phyloP scores from a whole-genome alignment of 2,888 invertebrate species.

The Ectemnius lituratus region DNA sequence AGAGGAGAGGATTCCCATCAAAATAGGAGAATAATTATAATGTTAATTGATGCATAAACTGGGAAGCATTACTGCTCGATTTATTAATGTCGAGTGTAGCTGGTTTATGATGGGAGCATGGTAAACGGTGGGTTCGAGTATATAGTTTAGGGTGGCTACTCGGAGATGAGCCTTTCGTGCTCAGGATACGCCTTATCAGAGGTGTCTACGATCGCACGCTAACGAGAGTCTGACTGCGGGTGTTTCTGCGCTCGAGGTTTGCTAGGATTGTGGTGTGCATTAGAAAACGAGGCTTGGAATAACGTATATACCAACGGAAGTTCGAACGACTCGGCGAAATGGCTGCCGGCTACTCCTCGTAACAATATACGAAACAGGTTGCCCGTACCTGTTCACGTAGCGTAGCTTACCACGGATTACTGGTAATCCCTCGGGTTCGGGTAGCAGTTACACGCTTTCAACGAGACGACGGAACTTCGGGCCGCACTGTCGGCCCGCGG shows the following conservation, averaged over 20 bases:
- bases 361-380: conserved; percentile 70
- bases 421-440: conserved; percentile 69
- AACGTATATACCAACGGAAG: conserved; percentile 39
- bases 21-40: too few species aligned
- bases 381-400: conserved; percentile 61
- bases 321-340: conserved; percentile 61
- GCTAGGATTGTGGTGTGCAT: conserved; percentile 10
- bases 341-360: conserved; percentile 59
- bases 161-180: too few species aligned
- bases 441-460: conserved; percentile 70
- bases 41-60: too few species aligned
- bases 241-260: conserved; percentile 6
- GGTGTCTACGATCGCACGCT: conserved; percentile 28
- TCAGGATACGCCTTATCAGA: neutral
- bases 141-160: too few species aligned
- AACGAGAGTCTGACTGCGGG: conserved; percentile 34
- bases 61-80: too few species aligned
- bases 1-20: too few species aligned
- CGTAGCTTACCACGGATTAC: conserved; percentile 71
- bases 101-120: too few species aligned
- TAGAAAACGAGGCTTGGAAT: conserved; percentile 23
- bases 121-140: too few species aligned
- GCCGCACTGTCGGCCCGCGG: conserved; percentile 43
- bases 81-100: too few species aligned
- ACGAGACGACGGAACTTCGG: conserved; percentile 58